Evolutionary conservation across 2,888 invertebrate genomes (phyloP).

Genomic region (Syrista parreyssii): DNA sequence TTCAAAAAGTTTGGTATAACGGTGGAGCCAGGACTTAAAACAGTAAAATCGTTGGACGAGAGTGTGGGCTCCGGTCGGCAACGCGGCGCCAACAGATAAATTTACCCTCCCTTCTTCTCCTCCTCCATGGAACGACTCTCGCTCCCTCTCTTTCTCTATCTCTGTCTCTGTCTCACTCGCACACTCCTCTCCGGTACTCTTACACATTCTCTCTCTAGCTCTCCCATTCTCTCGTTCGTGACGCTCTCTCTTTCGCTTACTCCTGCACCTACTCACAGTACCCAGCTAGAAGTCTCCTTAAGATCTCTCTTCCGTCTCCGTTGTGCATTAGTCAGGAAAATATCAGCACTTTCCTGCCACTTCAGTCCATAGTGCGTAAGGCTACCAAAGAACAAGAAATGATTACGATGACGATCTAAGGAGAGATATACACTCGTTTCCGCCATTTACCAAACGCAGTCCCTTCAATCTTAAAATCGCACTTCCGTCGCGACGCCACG

Average conservation of each 20-base stretch:
- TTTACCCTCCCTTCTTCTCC: slow-evolving; percentile 35
- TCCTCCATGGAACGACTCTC: slow-evolving; percentile 3
- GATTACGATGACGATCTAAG: neutral
- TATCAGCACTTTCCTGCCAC: slow-evolving; percentile 6
- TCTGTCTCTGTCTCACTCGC: slow-evolving; percentile 3
- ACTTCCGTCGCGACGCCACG: neutral
- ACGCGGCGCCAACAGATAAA: slow-evolving; percentile 48
- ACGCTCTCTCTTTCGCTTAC: neutral
- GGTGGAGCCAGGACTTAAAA: slow-evolving; percentile 8
- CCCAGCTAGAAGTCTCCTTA: neutral
- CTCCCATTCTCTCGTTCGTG: neutral
- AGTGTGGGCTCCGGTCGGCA: slow-evolving; percentile 34
- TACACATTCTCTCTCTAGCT: neutral
- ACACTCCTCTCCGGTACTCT: neutral
- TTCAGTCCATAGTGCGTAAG: neutral
- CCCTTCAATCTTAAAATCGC: neutral
- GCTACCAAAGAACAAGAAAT: neutral
- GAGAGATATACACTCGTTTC: neutral
- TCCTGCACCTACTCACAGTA: neutral
- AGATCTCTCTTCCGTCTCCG: slow-evolving; percentile 8
- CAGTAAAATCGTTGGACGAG: slow-evolving; percentile 23
- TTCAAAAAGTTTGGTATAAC: slow-evolving; percentile 7
- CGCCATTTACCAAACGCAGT: neutral
- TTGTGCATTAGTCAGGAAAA: slow-evolving; percentile 9
- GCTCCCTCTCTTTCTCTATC: neutral